Conservation (phyloP, 2,888 invertebrate species). For the Dysmachus trigonus region DNA sequence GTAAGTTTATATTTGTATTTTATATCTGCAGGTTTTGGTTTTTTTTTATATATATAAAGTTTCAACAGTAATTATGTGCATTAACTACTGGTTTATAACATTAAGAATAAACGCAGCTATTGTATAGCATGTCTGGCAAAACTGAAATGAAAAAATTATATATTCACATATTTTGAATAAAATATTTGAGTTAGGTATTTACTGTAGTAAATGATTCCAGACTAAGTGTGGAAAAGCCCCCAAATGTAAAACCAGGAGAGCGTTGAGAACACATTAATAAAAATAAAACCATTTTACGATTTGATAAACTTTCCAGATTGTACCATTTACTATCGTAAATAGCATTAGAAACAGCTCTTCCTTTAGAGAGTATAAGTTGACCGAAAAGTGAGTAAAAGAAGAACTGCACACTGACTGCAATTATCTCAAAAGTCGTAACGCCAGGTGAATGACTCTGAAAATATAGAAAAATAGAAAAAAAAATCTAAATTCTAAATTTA, state of each 20-base stretch:
- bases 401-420: background rate
- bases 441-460: background rate
- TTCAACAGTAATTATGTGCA: too few species aligned
- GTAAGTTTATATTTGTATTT: too few species aligned
- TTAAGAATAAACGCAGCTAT: background rate
- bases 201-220: background rate
- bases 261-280: background rate
- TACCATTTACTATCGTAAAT: conserved; percentile 6
- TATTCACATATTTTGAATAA: background rate
- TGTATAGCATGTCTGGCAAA: conserved; percentile 1
- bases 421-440: background rate
- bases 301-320: background rate
- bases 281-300: conserved; percentile 10
- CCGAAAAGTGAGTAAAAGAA: background rate
- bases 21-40: too few species aligned
- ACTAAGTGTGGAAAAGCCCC: background rate
- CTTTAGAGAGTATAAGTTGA: background rate
- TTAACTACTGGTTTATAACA: background rate
- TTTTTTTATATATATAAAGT: too few species aligned
- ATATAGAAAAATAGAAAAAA: background rate
- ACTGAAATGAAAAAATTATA: background rate
- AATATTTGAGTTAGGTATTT: background rate
- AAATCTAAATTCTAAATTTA: too few species aligned
- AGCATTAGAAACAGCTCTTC: background rate
- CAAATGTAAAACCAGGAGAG: background rate